phyloP scores from a whole-genome alignment of 2,888 invertebrate species.

The Tribolium freemani region DNA sequence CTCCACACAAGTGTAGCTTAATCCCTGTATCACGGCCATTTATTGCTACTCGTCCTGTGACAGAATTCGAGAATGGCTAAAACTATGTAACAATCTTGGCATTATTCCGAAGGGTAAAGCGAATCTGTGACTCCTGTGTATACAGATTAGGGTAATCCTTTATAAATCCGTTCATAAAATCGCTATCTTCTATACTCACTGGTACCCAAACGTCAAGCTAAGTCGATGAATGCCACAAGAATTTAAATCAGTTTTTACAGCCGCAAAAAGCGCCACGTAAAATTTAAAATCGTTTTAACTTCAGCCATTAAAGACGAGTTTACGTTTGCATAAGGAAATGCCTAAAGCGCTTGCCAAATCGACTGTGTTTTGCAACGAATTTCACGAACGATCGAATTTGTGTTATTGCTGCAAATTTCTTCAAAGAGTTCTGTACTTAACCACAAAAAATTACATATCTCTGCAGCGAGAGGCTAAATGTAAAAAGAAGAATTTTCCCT shows the following conservation, averaged over 20 bases:
- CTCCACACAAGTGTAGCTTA: conserved; percentile 16
- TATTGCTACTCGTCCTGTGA: neutral
- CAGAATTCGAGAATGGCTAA: conserved; percentile 46
- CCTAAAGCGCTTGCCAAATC: conserved; percentile 15
- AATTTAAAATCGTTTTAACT: conserved; percentile 35
- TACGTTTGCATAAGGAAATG: conserved; percentile 8
- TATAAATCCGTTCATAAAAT: conserved; percentile 63
- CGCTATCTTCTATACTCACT: conserved; percentile 59
- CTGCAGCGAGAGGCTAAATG: too few species aligned
- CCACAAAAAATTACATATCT: too few species aligned
- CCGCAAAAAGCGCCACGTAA: conserved; percentile 15
- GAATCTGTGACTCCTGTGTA: conserved; percentile 60
- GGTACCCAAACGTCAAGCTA: conserved; percentile 51
- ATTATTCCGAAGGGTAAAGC: conserved; percentile 54
- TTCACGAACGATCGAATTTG: conserved; percentile 21
- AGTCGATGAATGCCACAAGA: conserved; percentile 45
- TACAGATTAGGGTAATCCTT: conserved; percentile 62
- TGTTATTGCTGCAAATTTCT: conserved; percentile 12
- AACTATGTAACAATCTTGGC: conserved; percentile 54
- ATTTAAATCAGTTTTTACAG: conserved; percentile 42
- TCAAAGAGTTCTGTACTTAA: neutral
- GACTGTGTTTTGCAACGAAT: conserved; percentile 22
- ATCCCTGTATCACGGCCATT: conserved; percentile 45
- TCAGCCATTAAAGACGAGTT: conserved; percentile 24
- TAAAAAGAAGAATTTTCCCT: too few species aligned